Base-by-base conservation (phyloP, 2,888 invertebrate genomes). In the Acheta domesticus region DNA sequence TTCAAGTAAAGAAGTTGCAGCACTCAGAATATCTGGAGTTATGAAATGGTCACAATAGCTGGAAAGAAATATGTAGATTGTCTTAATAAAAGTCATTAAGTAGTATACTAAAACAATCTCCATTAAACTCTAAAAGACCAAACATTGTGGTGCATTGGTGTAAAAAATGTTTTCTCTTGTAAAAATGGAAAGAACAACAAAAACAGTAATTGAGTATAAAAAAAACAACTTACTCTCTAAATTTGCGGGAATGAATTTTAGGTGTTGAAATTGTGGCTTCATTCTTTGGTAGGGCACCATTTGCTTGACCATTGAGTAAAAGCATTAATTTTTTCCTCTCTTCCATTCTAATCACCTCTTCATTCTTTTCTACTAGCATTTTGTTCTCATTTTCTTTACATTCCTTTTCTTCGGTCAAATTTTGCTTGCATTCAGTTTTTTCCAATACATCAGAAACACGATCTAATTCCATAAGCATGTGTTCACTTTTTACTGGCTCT, bases 41-140 rank as follows among this genome's bases (percentile, higher is more conserved):
- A 90, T 86, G 75, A 89, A 87, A 85, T 92, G 91, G 83, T 91
- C 89, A 84, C 91, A 92, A 84, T 91, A 91, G 50, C 88, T 88
- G 79, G 77, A 82, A 81, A 78, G 11, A 36, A 8, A 75, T 20
- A 11, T n/a, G 12, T 14, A 12, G 23, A 85, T 92, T 91, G 83
- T 91, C 89, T 84, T 91, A 92, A 84, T 91, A 91, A 49, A 88
- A 88, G 78, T 77, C 82, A 81, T 78, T 11, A n/a, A 62, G 62
- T 11, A 8, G 62, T n/a, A 62, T n/a, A 62, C 12, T 4, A 12
- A 75, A 49, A 49, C n/a, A 74, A 78, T 8, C 2, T 77, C 21
- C 20, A 23, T 78, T 14, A 16, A 36, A 36, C 36, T 5, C 36
- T 1, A 36, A 8, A 23, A 23, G 23, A 1, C 23, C 36, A 5